These are phyloP conservation scores for Callosobruchus maculatus DNA, from an alignment of 2,888 invertebrate species.

Conservation along the genomic window DNA sequence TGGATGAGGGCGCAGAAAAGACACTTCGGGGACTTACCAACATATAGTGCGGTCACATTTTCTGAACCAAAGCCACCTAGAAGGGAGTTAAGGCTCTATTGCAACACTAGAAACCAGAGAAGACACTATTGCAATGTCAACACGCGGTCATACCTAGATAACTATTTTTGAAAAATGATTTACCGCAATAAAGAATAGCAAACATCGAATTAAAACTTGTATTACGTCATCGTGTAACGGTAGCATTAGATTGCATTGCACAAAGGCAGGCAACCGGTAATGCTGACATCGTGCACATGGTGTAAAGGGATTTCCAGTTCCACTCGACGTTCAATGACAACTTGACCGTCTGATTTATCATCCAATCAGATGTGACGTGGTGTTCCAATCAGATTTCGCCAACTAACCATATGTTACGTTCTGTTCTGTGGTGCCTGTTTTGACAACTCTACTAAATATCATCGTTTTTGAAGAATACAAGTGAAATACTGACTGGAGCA, in stretches of 20 bases:
- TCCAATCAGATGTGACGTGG: neutral
- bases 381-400: neutral
- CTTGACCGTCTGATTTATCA: neutral
- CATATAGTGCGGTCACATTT: neutral
- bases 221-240: no score
- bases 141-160: neutral
- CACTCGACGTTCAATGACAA: neutral
- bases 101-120: neutral
- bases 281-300: neutral
- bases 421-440: slow-evolving; percentile 1
- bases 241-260: no score
- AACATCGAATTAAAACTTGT: no score
- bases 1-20: neutral
- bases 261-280: neutral
- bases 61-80: neutral
- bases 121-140: neutral
- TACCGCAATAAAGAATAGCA: neutral
- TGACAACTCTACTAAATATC: neutral
- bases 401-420: slow-evolving; percentile 2
- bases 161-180: neutral
- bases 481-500: neutral
- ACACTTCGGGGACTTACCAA: neutral
- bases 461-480: neutral
- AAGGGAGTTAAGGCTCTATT: neutral
- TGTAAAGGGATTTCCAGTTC: neutral